phyloP scores from a whole-genome alignment of 2,797 vertebrate species.

The Dromococcyx pavoninus region DNA sequence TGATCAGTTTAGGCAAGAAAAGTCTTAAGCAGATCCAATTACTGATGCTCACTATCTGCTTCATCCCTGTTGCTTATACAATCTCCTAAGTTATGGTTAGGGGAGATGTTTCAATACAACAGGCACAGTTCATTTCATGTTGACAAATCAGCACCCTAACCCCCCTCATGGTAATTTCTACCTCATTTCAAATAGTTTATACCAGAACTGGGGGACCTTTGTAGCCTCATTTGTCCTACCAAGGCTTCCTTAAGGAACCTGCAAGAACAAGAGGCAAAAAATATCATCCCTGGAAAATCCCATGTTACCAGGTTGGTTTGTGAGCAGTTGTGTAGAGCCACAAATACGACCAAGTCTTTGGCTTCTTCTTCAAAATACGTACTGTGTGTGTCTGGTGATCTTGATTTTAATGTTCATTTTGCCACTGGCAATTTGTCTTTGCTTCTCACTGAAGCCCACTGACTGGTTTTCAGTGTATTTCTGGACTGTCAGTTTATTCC shows the following conservation, averaged over 20 bases:
- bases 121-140: background rate
- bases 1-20: background rate
- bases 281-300: background rate
- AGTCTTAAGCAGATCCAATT: background rate
- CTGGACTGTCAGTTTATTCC: conserved; percentile 61
- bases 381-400: background rate
- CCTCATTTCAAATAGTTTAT: background rate
- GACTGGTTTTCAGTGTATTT: conserved; percentile 33
- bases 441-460: conserved; percentile 26
- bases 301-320: background rate
- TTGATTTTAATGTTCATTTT: conserved; percentile 48
- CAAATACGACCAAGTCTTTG: background rate
- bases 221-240: background rate
- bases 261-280: background rate
- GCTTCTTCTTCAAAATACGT: background rate
- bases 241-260: background rate
- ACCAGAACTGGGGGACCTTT: background rate
- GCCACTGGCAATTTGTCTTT: conserved; percentile 48
- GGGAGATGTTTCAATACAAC: background rate
- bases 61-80: background rate
- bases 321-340: background rate
- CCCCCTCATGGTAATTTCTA: background rate
- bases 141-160: background rate
- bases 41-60: background rate
- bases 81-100: background rate